A percentile compares a stretch with the other conserved stretches of the same genome.
These are phyloP conservation scores for Heliconius hewitsoni DNA, from an alignment of 1,140 invertebrate species.

Conservation along the genomic window DNA sequence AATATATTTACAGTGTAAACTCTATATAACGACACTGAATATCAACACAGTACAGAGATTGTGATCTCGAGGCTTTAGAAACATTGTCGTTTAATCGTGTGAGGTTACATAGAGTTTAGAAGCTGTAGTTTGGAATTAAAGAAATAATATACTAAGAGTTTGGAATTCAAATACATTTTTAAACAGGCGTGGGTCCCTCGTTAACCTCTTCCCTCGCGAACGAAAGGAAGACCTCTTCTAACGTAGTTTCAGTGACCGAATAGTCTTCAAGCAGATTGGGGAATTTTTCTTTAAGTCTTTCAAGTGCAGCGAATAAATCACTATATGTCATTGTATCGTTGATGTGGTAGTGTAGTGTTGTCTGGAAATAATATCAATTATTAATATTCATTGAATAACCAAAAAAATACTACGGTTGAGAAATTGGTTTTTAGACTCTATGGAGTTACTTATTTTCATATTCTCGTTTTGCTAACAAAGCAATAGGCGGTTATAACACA, in stretches of 20 bases:
- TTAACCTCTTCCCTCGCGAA: slow-evolving; percentile 43
- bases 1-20: too few species aligned
- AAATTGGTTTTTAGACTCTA: too few species aligned
- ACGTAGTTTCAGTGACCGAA: slow-evolving; percentile 90
- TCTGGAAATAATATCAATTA: slow-evolving; percentile 48
- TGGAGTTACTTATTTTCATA: too few species aligned
- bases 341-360: slow-evolving; percentile 74
- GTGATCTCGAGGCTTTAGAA: too few species aligned
- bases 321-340: slow-evolving; percentile 64
- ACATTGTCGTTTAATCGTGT: too few species aligned
- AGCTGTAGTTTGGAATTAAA: background rate
- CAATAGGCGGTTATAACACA: too few species aligned
- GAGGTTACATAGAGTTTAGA: too few species aligned
- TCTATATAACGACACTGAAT: too few species aligned
- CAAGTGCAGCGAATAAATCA: slow-evolving; percentile 83
- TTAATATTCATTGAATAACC: background rate
- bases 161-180: background rate
- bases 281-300: slow-evolving; percentile 85
- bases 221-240: slow-evolving; percentile 93
- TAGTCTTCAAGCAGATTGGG: slow-evolving; percentile 91
- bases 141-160: background rate
- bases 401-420: too few species aligned
- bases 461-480: too few species aligned
- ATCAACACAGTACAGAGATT: too few species aligned
- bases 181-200: slow-evolving; percentile 11